Evolutionary conservation across 2,888 invertebrate genomes (phyloP), one percentile per base, ranked within the genome.

Genomic region (Agrochola litura): DNA sequence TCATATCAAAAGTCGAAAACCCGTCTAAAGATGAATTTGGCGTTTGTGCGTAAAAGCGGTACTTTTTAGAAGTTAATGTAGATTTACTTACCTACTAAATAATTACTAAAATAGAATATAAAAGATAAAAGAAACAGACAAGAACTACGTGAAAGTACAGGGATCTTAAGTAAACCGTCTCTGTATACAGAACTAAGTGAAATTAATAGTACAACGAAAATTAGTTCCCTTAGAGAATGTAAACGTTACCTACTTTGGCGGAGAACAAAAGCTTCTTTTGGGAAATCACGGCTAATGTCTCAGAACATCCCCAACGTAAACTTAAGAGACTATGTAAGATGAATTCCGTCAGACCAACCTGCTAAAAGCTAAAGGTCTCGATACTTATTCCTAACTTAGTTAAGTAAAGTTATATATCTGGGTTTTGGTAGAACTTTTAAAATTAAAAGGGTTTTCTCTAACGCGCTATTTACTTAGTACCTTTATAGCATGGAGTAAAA

Each of bases 271-370:
- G 81, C 83, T 86, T 79, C 91, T 86, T 84, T 84, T 84, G 91
- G 90, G 91, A 91, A 91, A 91, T 91, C 91, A 88, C 76, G 73
- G 80, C 70, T 85, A 85, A 87, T 83, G 70, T 71, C 77, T 68
- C 61, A 69, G 64, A 63, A 46, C 63, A 83, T 88, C 86, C 86
- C 87, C 56, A n/a, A 82, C 56, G 87, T 82, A 84, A 88, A 89
- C 87, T 86, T 83, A 79, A 83, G 77, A 80, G 79, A 75, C 67
- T 67, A 67, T 61, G 69, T 69, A 67, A 76, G 77, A 78, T 73
- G 66, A 79, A 79, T 81, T 81, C 73, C 43, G 73, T 75, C 60
- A 77, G 63, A 75, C 65, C 60, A 61, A 60, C 74, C 60, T 66
- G 72, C 56, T 78, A 77, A 74, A 61, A 77, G 49, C 66, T 60